phyloP scores from a whole-genome alignment of 2,888 invertebrate genomes.

The Drosophila leonis region DNA sequence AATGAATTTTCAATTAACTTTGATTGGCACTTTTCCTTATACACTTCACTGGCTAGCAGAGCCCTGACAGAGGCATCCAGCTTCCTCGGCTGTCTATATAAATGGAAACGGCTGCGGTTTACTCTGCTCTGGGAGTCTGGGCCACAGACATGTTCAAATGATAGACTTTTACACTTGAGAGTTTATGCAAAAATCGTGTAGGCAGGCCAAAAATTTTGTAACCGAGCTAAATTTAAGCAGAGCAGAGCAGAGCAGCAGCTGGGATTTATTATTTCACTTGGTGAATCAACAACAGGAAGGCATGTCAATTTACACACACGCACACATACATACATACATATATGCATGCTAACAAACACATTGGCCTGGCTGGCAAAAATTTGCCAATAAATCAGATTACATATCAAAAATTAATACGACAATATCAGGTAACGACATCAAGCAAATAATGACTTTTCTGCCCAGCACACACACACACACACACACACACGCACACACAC shows the following conservation, averaged over 20 bases:
- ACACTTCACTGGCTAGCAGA: conserved; percentile 50
- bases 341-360: conserved; percentile 23
- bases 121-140: conserved; percentile 10
- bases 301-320: conserved; percentile 52
- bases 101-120: conserved; percentile 51
- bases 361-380: conserved; percentile 48
- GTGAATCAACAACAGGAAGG: conserved; percentile 51
- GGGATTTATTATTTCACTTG: conserved; percentile 54
- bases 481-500: too few species aligned
- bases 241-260: conserved; percentile 4
- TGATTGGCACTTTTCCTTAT: conserved; percentile 78
- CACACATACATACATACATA: not conserved
- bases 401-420: conserved; percentile 60
- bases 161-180: conserved; percentile 50
- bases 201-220: conserved; percentile 36
- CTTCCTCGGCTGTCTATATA: conserved; percentile 20
- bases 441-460: conserved; percentile 56
- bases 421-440: conserved; percentile 43
- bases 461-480: conserved; percentile 7
- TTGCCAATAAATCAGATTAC: conserved; percentile 54
- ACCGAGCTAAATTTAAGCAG: conserved; percentile 13
- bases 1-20: conserved; percentile 81
- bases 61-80: conserved; percentile 11
- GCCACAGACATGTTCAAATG: conserved; percentile 40
- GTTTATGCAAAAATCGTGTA: conserved; percentile 51